Evolutionary conservation across 2,888 invertebrate species (phyloP).

Genomic region (Eulithis prunata): DNA sequence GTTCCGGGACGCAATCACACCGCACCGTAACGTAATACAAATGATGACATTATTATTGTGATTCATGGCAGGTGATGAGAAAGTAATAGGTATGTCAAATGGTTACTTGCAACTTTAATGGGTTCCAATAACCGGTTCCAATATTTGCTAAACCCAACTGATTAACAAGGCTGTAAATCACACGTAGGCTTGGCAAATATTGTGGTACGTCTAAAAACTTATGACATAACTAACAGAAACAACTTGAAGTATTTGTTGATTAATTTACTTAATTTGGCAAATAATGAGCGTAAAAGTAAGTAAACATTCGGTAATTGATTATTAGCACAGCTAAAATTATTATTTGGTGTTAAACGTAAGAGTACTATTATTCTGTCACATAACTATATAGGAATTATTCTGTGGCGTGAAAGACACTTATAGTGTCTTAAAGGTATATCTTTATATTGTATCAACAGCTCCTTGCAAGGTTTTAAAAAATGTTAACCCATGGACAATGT

Average conservation of each 20-base stretch:
- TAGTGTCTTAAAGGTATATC: too few relatives aligned
- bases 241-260: not conserved
- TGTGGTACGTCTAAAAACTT: not conserved
- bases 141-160: too few relatives aligned
- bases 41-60: constrained; percentile 2
- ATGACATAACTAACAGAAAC: not conserved
- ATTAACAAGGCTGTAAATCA: too few relatives aligned
- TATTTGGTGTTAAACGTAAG: too few relatives aligned
- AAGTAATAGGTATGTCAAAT: not conserved
- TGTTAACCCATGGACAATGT: too few relatives aligned
- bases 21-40: constrained; percentile 26
- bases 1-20: constrained; percentile 25
- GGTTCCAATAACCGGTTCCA: too few relatives aligned
- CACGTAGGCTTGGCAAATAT: not conserved
- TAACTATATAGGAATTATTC: too few relatives aligned
- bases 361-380: too few relatives aligned
- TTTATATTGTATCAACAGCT: too few relatives aligned
- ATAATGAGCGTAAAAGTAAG: not conserved
- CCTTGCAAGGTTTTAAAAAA: too few relatives aligned
- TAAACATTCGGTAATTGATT: not conserved
- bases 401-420: too few relatives aligned
- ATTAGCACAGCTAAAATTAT: too few relatives aligned
- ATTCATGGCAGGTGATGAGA: constrained; percentile 2
- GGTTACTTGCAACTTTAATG: not conserved
- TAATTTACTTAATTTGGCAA: not conserved